A percentile compares a stretch with the other conserved stretches of the same genome.
Conservation (phyloP, 2,888 invertebrate species). For the Acleris sparsana region DNA sequence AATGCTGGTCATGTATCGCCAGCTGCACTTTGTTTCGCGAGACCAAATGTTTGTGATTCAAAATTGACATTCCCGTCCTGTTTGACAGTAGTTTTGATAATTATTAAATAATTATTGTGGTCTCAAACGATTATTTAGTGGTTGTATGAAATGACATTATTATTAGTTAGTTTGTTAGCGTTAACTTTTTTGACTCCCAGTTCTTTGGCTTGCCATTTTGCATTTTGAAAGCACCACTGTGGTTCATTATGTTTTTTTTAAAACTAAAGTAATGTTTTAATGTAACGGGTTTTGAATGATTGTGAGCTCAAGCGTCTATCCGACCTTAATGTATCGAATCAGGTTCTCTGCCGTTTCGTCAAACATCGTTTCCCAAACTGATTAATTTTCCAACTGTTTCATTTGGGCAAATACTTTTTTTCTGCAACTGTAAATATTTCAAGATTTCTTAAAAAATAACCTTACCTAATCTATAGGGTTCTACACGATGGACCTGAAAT, state of each 20-base stretch:
- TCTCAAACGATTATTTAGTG: constrained; percentile 62
- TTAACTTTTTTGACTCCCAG: constrained; percentile 23
- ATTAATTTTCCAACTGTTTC: too few relatives aligned
- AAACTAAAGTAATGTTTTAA: constrained; percentile 14
- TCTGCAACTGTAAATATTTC: too few relatives aligned
- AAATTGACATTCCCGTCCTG: constrained; percentile 71
- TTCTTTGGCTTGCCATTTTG: constrained; percentile 39
- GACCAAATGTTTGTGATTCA: constrained; percentile 56
- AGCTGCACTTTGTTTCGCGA: constrained; percentile 24
- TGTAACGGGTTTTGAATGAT: neutral
- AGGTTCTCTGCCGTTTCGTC: too few relatives aligned
- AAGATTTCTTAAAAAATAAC: too few relatives aligned
- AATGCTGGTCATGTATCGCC: constrained; percentile 43
- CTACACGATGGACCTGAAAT: too few relatives aligned
- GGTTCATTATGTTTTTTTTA: too few relatives aligned
- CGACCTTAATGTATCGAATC: neutral
- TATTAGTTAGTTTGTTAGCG: constrained; percentile 27
- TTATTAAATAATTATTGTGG: constrained; percentile 60
- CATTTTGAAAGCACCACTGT: constrained; percentile 32
- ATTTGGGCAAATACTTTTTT: too few relatives aligned
- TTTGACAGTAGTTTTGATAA: constrained; percentile 49
- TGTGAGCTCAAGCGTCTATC: neutral
- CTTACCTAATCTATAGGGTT: too few relatives aligned
- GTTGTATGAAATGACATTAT: constrained; percentile 68
- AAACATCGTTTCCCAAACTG: too few relatives aligned